Base-by-base conservation (phyloP, 2,888 invertebrate genomes). In the Drosophila paramelanica region DNA sequence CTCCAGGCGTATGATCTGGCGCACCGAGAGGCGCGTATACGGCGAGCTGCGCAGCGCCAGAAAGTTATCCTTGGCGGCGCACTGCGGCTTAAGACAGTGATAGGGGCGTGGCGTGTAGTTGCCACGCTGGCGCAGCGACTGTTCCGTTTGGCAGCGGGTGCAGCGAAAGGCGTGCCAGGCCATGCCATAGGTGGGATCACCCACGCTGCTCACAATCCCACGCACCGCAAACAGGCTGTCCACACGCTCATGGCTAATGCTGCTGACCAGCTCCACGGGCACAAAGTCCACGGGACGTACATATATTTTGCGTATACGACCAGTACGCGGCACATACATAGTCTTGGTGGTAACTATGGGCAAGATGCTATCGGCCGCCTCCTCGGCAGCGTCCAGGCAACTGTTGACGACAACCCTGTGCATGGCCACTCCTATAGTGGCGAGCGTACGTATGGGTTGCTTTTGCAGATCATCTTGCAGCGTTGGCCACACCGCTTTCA, bases 191-290 rank as follows among this genome's bases (percentile, higher is more conserved):
- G 95, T 96, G 0, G 95, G 94, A 87, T 95, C 95, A 14, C 96
- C 95, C 4, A 97, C 96, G 90, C 96, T 94, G 67, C 96, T 96
- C 0, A 98, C 96, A 43, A 97, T 97, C 0, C 98, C 98, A 89
- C 96, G 95, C 3, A 98, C 94, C 27, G 96, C 94, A 25, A 97
- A 95, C 74, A 98, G 91, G 92, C 93, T 93, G 94, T 96, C 96
- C 93, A 95, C 96, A 83, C 77, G 69, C 0, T 64, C 42, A 2
- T 72, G 77, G 1, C 46, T 66, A 5, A 91, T 79, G 3, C 68
- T 43, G 7, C 58, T 68, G 27, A 91, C 72, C 25, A 95, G 94
- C 45, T 95, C 93, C 2, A 95, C 92, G 33, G 95, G 95, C 70
- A 95, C 94, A 91, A 95, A 95, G 90, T 95, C 94, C 13, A 93